Evolutionary conservation across 2,113 vertebrate genomes (phyloP).

Genomic region (Numida meleagris): DNA sequence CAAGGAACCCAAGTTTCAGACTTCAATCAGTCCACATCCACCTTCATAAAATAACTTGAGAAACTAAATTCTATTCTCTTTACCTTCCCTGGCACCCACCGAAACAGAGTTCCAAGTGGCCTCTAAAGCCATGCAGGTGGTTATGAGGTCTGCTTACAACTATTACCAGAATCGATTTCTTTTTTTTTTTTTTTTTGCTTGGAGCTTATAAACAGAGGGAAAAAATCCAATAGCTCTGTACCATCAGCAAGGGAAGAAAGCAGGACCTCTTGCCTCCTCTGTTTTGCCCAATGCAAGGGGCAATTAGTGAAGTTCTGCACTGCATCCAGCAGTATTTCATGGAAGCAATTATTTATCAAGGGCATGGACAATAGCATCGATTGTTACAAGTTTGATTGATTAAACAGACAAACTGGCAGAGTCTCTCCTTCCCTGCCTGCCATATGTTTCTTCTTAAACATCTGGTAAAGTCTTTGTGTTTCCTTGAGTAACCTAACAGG

Average conservation of each 20-base stretch:
- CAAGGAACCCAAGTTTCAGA: not conserved
- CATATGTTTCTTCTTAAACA: conserved; percentile 74
- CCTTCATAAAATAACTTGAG: not conserved
- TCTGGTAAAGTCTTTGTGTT: conserved; percentile 58
- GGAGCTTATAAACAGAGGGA: not conserved
- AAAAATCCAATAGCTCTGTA: not conserved
- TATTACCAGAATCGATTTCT: not conserved
- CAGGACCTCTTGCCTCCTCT: not conserved
- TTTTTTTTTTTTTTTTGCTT: not conserved
- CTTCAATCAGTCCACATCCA: not conserved
- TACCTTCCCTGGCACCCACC: not conserved
- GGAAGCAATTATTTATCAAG: conserved; percentile 41
- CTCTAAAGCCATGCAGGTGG: not conserved
- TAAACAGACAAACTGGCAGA: conserved; percentile 64
- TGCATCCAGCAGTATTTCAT: not conserved
- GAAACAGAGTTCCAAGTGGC: not conserved
- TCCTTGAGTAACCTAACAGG: conserved; percentile 69
- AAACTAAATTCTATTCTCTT: not conserved
- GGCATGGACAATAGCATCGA: conserved; percentile 55
- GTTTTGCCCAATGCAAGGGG: not conserved
- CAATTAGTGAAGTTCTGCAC: not conserved
- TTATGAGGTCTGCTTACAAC: not conserved
- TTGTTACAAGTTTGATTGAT: conserved; percentile 69
- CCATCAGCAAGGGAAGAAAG: not conserved
- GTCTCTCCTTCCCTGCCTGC: conserved; percentile 48